Evolutionary conservation across 1,140 invertebrate genomes (phyloP).

Genomic region (Episyrphus balteatus): DNA sequence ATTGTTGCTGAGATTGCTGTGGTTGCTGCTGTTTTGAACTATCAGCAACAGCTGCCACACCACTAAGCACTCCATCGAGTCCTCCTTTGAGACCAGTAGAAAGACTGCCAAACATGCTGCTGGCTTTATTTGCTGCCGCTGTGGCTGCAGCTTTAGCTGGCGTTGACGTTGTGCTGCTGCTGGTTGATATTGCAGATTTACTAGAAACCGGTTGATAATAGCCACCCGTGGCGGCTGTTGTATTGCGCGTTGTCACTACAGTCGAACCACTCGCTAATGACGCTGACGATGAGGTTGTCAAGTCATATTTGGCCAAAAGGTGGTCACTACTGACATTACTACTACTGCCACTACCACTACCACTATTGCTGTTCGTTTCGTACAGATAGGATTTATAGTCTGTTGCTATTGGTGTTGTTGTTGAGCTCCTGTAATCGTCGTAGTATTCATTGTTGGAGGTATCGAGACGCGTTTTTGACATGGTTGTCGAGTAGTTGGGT

Average conservation of each 20-base stretch:
- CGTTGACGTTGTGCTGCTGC: background rate
- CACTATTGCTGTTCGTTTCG: background rate
- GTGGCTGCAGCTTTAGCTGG: conserved; percentile 4
- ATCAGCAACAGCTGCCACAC: conserved; percentile 14
- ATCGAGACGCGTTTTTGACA: background rate
- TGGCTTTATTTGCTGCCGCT: conserved; percentile 10
- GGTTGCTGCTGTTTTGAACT: conserved; percentile 1
- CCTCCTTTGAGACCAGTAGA: conserved; percentile 30
- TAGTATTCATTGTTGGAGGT: background rate
- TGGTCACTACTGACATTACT: background rate
- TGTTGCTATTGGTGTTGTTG: background rate
- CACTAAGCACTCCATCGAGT: conserved; percentile 22
- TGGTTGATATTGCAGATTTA: background rate
- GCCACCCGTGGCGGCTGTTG: background rate
- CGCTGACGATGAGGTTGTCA: background rate
- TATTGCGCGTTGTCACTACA: background rate
- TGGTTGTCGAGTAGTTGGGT: background rate
- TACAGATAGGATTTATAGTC: background rate
- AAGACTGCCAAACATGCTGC: conserved; percentile 21
- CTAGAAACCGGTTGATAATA: conserved; percentile 13
- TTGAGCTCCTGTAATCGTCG: background rate
- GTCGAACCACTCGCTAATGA: background rate
- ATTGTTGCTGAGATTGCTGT: conserved; percentile 1
- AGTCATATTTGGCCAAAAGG: background rate
- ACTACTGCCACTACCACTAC: background rate